phyloP scores from a whole-genome alignment of 2,888 invertebrate genomes.

The Drosophila quinaria region DNA sequence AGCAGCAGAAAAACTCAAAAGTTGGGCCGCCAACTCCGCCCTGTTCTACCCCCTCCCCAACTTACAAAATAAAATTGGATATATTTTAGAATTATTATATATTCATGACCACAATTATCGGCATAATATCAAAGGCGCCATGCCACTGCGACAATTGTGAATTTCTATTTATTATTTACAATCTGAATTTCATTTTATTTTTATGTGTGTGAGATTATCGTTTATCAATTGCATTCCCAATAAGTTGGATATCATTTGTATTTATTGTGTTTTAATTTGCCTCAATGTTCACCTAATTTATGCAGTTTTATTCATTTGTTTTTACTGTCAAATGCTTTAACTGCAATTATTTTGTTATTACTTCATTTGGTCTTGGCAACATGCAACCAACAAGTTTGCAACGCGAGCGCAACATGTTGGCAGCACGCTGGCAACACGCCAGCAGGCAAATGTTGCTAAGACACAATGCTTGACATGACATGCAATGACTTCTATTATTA shows the following conservation, averaged over 20 bases:
- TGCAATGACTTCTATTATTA: not conserved
- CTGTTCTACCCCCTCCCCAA: slow-evolving; percentile 10
- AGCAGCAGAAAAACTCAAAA: slow-evolving; percentile 22
- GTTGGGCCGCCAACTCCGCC: slow-evolving; percentile 17
- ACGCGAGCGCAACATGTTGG: slow-evolving; percentile 56
- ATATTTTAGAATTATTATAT: slow-evolving; percentile 50
- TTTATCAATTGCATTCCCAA: slow-evolving; percentile 47
- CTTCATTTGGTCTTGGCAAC: slow-evolving; percentile 52
- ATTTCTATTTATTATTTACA: slow-evolving; percentile 40
- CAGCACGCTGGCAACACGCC: slow-evolving; percentile 49
- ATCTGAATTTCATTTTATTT: slow-evolving; percentile 24
- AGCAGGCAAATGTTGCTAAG: slow-evolving; percentile 36
- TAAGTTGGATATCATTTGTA: slow-evolving; percentile 44
- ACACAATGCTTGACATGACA: slow-evolving; percentile 30
- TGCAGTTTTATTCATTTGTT: slow-evolving; percentile 41
- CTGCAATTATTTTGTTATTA: slow-evolving; percentile 60
- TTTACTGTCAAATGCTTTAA: slow-evolving; percentile 53
- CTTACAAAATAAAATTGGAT: slow-evolving; percentile 19
- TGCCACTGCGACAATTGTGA: slow-evolving; percentile 20
- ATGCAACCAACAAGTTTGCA: slow-evolving; percentile 68
- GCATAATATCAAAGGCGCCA: slow-evolving; percentile 68
- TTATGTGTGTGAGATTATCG: slow-evolving; percentile 17
- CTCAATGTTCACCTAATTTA: slow-evolving; percentile 46
- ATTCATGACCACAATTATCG: slow-evolving; percentile 80
- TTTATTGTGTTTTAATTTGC: slow-evolving; percentile 58